Percentiles rank a stretch among this genome's conserved stretches.
Evolutionary conservation across 2,888 invertebrate genomes (phyloP).

Genomic region (Spodoptera exigua): DNA sequence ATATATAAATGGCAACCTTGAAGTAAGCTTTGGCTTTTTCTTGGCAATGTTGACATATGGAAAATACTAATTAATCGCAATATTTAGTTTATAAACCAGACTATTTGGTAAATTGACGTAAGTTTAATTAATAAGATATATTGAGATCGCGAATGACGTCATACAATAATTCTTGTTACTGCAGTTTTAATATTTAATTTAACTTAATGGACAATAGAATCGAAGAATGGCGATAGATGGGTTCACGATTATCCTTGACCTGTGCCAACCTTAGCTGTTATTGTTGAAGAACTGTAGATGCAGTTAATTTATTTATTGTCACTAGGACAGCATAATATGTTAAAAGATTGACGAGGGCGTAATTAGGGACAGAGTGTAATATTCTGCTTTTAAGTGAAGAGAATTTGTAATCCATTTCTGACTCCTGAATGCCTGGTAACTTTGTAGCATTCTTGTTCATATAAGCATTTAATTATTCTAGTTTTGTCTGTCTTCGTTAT

Average conservation of each 20-base stretch:
- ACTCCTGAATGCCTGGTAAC: slow-evolving; percentile 40
- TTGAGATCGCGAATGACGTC: slow-evolving; percentile 45
- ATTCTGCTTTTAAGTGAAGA: slow-evolving; percentile 24
- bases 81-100: slow-evolving; percentile 42
- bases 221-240: slow-evolving; percentile 21
- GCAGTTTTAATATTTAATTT: slow-evolving; percentile 35
- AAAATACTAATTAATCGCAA: slow-evolving; percentile 34
- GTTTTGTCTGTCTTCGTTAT: slow-evolving; percentile 14
- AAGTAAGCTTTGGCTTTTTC: slow-evolving; percentile 22
- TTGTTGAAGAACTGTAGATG: slow-evolving; percentile 45
- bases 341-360: slow-evolving; percentile 42
- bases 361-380: slow-evolving; percentile 36
- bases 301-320: slow-evolving; percentile 45
- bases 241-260: slow-evolving; percentile 29
- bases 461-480: slow-evolving; percentile 41
- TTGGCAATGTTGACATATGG: slow-evolving; percentile 26
- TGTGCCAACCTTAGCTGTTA: slow-evolving; percentile 56
- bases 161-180: slow-evolving; percentile 41
- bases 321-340: slow-evolving; percentile 47
- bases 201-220: slow-evolving; percentile 34
- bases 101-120: slow-evolving; percentile 39
- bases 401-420: slow-evolving; percentile 18
- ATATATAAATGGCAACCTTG: slow-evolving; percentile 27
- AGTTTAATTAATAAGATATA: slow-evolving; percentile 28
- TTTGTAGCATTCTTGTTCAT: slow-evolving; percentile 26